Percentiles rank a stretch among this genome's conserved stretches.
Evolutionary conservation across 2,797 vertebrate species (phyloP).

Genomic region (Malurus splendens): DNA sequence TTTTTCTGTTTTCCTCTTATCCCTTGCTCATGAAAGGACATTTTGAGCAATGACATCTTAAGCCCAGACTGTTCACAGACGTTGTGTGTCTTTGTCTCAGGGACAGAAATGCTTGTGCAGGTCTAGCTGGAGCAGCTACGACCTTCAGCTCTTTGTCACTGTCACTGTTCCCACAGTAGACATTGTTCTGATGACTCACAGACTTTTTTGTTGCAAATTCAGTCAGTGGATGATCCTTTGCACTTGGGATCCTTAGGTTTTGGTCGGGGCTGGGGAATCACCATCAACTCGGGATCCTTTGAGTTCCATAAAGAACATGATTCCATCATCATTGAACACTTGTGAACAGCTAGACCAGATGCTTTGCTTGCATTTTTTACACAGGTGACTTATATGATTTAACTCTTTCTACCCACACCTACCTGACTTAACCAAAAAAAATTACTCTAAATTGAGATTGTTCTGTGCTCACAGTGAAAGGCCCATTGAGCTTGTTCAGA

Average conservation of each 20-base stretch:
- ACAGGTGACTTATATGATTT: neutral
- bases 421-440: neutral
- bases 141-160: neutral
- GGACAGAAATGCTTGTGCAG: neutral
- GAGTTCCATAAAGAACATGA: neutral
- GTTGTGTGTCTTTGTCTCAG: fast-evolving
- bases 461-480: neutral
- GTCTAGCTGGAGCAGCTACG: neutral
- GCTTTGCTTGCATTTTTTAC: neutral
- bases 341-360: neutral
- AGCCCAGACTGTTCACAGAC: neutral
- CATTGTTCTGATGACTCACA: neutral
- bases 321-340: fast-evolving
- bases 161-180: neutral
- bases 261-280: neutral
- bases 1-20: neutral
- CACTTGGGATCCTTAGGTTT: neutral
- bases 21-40: neutral
- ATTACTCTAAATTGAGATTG: neutral
- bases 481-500: neutral
- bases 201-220: neutral
- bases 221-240: neutral
- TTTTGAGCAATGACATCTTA: neutral
- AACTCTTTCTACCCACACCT: neutral
- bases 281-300: neutral